Evolutionary conservation across 2,797 vertebrate species (phyloP).

Genomic region (Melanotaenia trifasciata): DNA sequence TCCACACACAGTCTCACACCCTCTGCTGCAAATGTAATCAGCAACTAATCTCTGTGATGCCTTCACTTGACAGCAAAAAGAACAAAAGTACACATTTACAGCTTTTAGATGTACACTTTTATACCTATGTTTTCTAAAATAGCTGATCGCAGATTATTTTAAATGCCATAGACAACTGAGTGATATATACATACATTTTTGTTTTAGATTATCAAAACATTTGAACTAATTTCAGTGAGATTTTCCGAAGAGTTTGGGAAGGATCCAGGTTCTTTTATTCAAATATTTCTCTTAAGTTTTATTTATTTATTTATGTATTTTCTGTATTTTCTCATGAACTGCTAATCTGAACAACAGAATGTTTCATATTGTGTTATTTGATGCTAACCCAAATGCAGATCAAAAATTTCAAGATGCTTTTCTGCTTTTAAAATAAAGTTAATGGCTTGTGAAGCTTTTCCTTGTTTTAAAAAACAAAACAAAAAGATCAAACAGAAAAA

Average conservation of each 20-base stretch:
- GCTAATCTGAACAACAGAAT: neutral
- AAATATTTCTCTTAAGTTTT: neutral
- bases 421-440: constrained; percentile 10
- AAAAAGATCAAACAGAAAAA: neutral
- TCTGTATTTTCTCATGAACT: constrained; percentile 18
- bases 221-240: neutral
- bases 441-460: constrained; percentile 12
- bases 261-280: neutral
- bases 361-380: constrained; percentile 3
- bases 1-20: neutral
- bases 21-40: neutral
- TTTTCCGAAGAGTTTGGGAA: neutral
- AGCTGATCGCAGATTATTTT: neutral
- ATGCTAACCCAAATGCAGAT: constrained; percentile 26
- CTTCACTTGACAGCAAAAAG: too few species aligned
- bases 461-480: neutral
- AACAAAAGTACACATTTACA: neutral
- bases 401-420: constrained; percentile 3
- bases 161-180: neutral
- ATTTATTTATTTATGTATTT: neutral
- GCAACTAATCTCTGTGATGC: neutral
- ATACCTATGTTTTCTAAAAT: too few species aligned
- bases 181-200: too few species aligned
- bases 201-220: neutral
- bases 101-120: neutral